Evolutionary conservation across 1,140 invertebrate genomes (phyloP).

Genomic region (Sycobia sp.): DNA sequence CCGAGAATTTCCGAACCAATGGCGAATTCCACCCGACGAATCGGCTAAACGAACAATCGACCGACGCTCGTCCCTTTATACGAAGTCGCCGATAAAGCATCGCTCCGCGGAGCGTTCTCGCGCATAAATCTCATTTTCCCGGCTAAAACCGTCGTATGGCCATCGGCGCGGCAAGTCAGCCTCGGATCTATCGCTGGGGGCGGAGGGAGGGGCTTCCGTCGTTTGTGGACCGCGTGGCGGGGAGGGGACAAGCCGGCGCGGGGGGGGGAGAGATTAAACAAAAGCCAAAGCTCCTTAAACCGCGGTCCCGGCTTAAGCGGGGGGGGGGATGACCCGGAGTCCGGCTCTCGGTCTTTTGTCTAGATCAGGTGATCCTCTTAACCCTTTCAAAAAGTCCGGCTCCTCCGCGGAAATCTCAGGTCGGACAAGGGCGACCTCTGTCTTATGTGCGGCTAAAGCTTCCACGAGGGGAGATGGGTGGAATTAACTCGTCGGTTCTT

Average conservation of each 20-base stretch:
- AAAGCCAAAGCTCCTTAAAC: constrained; percentile 62
- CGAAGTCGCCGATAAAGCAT: no score
- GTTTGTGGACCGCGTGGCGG: background rate
- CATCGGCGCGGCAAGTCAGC: background rate
- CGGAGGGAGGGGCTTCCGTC: background rate
- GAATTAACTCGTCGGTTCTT: no score
- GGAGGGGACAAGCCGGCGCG: no score
- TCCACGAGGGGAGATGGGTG: no score
- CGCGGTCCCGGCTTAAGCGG: constrained; percentile 58
- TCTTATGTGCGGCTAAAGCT: no score
- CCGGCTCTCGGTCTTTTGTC: constrained; percentile 44
- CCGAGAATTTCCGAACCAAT: no score
- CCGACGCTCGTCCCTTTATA: no score
- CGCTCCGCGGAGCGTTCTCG: background rate
- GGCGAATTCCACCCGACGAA: no score
- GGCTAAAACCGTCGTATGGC: background rate
- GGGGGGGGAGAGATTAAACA: constrained; percentile 53
- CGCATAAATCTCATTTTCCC: background rate
- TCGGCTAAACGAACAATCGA: no score
- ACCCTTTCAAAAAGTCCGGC: constrained; percentile 37
- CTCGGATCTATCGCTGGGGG: background rate
- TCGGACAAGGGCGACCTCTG: no score
- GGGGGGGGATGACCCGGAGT: no score
- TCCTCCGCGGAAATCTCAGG: constrained; percentile 14
- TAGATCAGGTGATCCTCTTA: constrained; percentile 49